Evolutionary conservation across 2,797 vertebrate species (phyloP), one percentile per base, ranked within the genome.

Genomic region (Prionace glauca): DNA sequence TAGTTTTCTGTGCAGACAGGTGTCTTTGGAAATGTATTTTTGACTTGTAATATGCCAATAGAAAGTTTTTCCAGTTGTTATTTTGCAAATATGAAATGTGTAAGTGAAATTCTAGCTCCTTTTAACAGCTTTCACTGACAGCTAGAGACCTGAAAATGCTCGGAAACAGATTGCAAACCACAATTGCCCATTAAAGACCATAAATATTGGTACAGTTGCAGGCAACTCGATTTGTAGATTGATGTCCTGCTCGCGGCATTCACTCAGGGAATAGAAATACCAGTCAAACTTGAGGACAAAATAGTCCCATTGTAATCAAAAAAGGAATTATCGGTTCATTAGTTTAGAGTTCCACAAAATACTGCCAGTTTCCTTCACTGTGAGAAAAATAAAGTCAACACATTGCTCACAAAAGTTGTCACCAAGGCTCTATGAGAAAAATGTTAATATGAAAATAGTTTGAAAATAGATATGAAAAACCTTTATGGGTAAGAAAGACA

Each of bases 101-200:
- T 67, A 32, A n/a, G 62, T 92, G 67, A 67, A 92, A 69, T 92
- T 69, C 90, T 36, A 69, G 62, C 36, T 92, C 62, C 90, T 3
- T 36, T 41, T 69, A 24, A 41, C 62, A 69, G 62, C 20, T 92
- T 92, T 84, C 12, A n/a, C 65, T 69, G 18, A 69, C 62, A 92
- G 65, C 65, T 22, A 41, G 90, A 69, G 65, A 92, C n/a, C 65
- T 69, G 11, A 92, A 92, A 92, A 92, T 92, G 22, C 65, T 69
- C 10, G 16, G n/a, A 69, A 92, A 92, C 4, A 67, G 90, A 92
- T 92, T 67, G n/a, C 8, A 67, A 92, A 92, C 90, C 90, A 92
- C 62, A 92, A 69, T 92, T 92, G 90, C 90, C 90, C 65, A 41
- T 92, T 92, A 92, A 69, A 67, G 90, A 92, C 67, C 90, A 41